Evolutionary conservation across 2,113 vertebrate genomes (phyloP), one percentile per base, ranked within the genome.

Genomic region (Cephalopholis sonnerati): DNA sequence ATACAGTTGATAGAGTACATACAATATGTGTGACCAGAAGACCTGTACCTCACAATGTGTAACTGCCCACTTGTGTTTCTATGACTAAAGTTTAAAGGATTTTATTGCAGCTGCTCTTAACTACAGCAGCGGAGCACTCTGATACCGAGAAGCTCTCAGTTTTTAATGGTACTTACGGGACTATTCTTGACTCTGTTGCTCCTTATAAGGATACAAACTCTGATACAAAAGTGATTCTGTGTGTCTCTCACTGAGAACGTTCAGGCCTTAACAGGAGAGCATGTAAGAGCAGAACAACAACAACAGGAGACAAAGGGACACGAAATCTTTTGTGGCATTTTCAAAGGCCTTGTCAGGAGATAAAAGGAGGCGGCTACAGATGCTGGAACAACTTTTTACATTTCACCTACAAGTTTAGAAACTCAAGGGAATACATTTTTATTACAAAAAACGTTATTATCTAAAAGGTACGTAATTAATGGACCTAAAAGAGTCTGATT

Each of bases 151-250:
- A 25, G 76, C 67, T 65, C 69, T 57, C 41, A 3, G 65, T 46
- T 81, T 82, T 88, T 71, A 79, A 79, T 48, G 74, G 77, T 27
- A 46, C 80, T 75, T 74, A 65, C 7, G 3, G 57, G 61, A 79
- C 68, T 36, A 70, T 64, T 20, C 53, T 48, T 13, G 54, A 77
- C 44, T 64, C 39, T 20, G 16, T 18, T 58, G 27, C 76, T 89
- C 91, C 91, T 87, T 82, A 89, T 90, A 89, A 89, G 87, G 84
- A 82, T 0, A 29, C 22, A 41, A 4, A 70, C 67, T 74, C 68
- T 55, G 50, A 86, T 66, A 63, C 48, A 67, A 84, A 17, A 80
- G 72, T 65, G 53, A 83, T 87, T 84, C 75, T 81, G 80, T 15
- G 58, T n/a, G n/a, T n/a, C n/a, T 39, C 72, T 55, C 32, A 24